Conservation (phyloP, 2,797 vertebrate species). For the Enteromius paludinosus region DNA sequence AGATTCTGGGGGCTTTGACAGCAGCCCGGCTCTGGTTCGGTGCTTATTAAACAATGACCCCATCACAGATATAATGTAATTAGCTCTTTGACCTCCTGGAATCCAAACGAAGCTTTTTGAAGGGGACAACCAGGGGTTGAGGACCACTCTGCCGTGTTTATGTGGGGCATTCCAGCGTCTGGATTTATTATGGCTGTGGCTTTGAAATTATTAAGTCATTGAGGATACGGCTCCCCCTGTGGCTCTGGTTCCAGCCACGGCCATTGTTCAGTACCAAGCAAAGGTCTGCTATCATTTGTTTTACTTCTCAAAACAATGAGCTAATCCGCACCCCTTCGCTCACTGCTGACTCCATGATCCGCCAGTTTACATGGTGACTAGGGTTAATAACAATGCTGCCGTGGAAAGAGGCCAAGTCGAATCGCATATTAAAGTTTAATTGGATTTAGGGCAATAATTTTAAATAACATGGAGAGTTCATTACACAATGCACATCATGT, state of each 20-base stretch:
- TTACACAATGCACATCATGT: background rate
- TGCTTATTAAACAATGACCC: constrained; percentile 36
- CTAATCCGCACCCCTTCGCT: constrained; percentile 56
- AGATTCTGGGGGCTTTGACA: constrained; percentile 10
- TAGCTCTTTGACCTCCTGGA: constrained; percentile 36
- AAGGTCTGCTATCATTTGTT: constrained; percentile 59
- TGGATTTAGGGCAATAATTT: constrained; percentile 45
- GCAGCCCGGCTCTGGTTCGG: background rate
- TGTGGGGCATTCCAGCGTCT: constrained; percentile 51
- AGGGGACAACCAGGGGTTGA: constrained; percentile 35
- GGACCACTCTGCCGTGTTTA: constrained; percentile 49
- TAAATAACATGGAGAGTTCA: constrained; percentile 25
- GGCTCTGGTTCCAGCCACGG: constrained; percentile 51
- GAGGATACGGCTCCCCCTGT: constrained; percentile 66
- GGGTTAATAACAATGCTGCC: constrained; percentile 46
- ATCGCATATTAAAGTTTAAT: constrained; percentile 54
- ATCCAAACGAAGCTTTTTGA: constrained; percentile 41
- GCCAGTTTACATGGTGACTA: constrained; percentile 56
- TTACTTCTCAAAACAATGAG: constrained; percentile 69
- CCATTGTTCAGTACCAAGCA: constrained; percentile 60
- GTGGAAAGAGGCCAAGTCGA: constrained; percentile 43
- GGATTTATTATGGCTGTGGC: constrained; percentile 58
- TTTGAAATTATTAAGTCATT: constrained; percentile 70
- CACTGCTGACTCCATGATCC: constrained; percentile 61
- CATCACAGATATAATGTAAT: constrained; percentile 44